Evolutionary conservation across 2,113 vertebrate species (phyloP), one percentile per base, ranked within the genome.

Genomic region (Melanostigma gelatinosum): DNA sequence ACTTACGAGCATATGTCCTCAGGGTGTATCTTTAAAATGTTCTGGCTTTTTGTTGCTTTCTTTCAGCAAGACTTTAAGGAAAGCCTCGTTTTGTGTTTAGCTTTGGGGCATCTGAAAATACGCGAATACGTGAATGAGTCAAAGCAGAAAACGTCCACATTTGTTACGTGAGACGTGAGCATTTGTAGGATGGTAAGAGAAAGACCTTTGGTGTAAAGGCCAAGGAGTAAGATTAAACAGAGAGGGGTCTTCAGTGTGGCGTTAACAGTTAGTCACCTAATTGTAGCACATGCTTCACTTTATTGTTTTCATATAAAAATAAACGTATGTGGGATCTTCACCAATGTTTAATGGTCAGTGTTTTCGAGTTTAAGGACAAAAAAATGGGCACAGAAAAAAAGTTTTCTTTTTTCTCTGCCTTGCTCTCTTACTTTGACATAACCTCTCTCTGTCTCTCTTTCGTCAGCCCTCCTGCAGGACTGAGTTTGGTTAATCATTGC

Each of bases 401-500:
- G 57, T 72, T 77, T 15, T 8, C 34, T 40, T 63, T 38, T 38
- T 8, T 4, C 29, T 38, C 36, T 27, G 32, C 2, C 34, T 52
- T 11, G 57, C 70, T 27, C 32, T 44, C 64, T 68, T 4, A 50
- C 34, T 70, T 64, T 69, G 24, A 11, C 13, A 15, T 15, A 48
- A 22, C 48, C 48, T 50, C 16, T 50, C 18, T 8, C 18, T 4
- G 18, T 50, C 48, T 50, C 8, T 60, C 34, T 82, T 75, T 77
- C 63, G 18, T 81, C 80, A 85, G 24, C 69, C 22, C 55, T 68
- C 72, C 65, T 70, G 10, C 44, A 38, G 58, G 38, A 54, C 75
- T 40, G 38, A 42, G 52, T 75, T 77, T 81, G 65, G 91, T 93
- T 92, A 92, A 93, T 92, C 77, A 93, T 91, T 93, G 79, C 58